Percentiles rank a stretch among this genome's conserved stretches.
Conservation (phyloP, 2,113 vertebrate genomes). For the Campylomormyrus tamandua region DNA sequence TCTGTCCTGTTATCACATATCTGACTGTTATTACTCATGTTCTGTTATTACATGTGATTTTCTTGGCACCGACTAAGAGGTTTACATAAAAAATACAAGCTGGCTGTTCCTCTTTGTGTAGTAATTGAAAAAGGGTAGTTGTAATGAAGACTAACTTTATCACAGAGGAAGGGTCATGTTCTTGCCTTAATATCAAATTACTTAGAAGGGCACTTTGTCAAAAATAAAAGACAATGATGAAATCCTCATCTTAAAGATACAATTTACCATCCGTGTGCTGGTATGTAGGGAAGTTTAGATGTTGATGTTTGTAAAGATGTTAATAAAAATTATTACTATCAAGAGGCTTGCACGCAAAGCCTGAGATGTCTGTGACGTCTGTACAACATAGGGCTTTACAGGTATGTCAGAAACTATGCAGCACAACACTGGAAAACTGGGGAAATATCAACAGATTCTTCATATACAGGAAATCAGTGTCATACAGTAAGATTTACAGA, state of each 20-base stretch:
- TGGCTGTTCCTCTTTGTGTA: neutral
- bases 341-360: neutral
- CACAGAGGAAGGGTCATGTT: neutral
- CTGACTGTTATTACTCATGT: neutral
- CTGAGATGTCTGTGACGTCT: neutral
- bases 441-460: neutral
- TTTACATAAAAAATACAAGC: neutral
- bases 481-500: neutral
- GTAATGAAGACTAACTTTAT: neutral
- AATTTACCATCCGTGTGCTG: neutral
- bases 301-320: neutral
- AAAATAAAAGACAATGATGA: neutral
- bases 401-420: neutral
- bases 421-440: neutral
- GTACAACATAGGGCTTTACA: neutral
- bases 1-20: neutral
- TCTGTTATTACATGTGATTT: neutral
- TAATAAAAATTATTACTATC: neutral
- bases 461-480: neutral
- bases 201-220: neutral
- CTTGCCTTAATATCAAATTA: neutral
- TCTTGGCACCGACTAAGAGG: neutral
- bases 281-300: neutral
- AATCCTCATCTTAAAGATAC: neutral
- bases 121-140: neutral